These are phyloP conservation scores for Struthio camelus DNA, from an alignment of 2,113 vertebrate species.

Conservation along the genomic window DNA sequence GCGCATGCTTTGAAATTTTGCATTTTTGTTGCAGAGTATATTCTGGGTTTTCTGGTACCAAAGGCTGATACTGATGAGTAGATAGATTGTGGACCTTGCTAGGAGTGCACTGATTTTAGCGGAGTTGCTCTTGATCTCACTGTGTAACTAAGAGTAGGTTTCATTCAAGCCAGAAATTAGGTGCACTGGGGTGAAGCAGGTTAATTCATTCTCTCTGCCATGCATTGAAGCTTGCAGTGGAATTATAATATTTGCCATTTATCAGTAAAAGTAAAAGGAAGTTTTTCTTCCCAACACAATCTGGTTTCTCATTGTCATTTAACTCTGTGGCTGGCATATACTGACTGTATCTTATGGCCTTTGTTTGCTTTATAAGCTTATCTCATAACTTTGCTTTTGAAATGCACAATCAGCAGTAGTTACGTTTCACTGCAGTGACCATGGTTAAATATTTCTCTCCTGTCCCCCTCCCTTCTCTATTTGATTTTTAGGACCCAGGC, in stretches of 20 bases:
- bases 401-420: neutral
- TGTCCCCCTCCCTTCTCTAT: slow-evolving; percentile 10
- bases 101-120: neutral
- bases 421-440: slow-evolving; percentile 9
- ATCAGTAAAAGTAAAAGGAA: slow-evolving; percentile 26
- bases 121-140: slow-evolving; percentile 8
- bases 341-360: slow-evolving; percentile 28
- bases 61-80: neutral
- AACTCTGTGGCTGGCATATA: neutral
- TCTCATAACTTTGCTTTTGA: slow-evolving; percentile 51
- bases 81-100: neutral
- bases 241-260: slow-evolving; percentile 53
- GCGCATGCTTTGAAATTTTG: neutral
- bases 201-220: slow-evolving; percentile 40
- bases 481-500: slow-evolving; percentile 87
- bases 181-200: slow-evolving; percentile 45
- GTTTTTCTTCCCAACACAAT: neutral
- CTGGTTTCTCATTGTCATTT: slow-evolving; percentile 22
- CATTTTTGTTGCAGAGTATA: neutral
- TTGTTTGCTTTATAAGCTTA: slow-evolving; percentile 47
- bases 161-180: slow-evolving; percentile 54
- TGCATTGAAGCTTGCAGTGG: neutral
- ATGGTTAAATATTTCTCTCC: slow-evolving; percentile 37
- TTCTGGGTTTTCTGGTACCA: neutral
- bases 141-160: slow-evolving; percentile 22